These are phyloP conservation scores for Drosophila sturtevanti DNA, from an alignment of 1,140 invertebrate genomes.

Conservation along the genomic window DNA sequence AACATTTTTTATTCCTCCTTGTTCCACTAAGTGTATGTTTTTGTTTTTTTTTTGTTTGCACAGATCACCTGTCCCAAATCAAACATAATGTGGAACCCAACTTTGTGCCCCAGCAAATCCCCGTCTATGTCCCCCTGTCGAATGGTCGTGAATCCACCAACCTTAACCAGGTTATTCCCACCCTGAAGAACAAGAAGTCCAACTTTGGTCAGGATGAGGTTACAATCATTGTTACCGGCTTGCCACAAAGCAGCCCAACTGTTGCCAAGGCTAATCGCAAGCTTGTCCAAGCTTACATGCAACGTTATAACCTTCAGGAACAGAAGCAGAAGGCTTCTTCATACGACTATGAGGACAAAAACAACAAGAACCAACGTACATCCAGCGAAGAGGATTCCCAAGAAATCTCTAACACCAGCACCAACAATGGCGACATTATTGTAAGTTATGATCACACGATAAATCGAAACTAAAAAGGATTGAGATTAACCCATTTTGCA, in stretches of 20 bases:
- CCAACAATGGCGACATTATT: slow-evolving; percentile 54
- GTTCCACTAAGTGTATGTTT: slow-evolving; percentile 12
- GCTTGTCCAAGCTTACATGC: slow-evolving; percentile 68
- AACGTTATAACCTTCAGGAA: slow-evolving; percentile 71
- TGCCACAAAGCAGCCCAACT: slow-evolving; percentile 52
- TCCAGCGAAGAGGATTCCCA: slow-evolving; percentile 63
- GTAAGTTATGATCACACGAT: slow-evolving; percentile 23
- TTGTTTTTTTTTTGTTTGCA: too few species aligned
- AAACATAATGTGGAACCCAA: slow-evolving; percentile 61
- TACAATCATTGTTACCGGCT: slow-evolving; percentile 72
- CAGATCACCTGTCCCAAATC: slow-evolving; percentile 72
- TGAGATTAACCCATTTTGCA: not conserved
- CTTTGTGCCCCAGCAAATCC: slow-evolving; percentile 62
- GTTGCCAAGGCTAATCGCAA: slow-evolving; percentile 65
- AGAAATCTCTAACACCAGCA: slow-evolving; percentile 42
- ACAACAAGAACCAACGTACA: slow-evolving; percentile 39
- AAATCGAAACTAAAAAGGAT: not conserved
- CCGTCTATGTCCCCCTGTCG: slow-evolving; percentile 48
- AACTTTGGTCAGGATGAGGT: slow-evolving; percentile 75
- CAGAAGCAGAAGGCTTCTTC: slow-evolving; percentile 45
- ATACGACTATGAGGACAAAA: slow-evolving; percentile 35
- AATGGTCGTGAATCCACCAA: slow-evolving; percentile 57
- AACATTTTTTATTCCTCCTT: not conserved
- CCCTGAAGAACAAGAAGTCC: slow-evolving; percentile 41
- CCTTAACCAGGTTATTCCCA: slow-evolving; percentile 56